Evolutionary conservation across 2,888 invertebrate species (phyloP).

Genomic region (Drosophila neotestacea): DNA sequence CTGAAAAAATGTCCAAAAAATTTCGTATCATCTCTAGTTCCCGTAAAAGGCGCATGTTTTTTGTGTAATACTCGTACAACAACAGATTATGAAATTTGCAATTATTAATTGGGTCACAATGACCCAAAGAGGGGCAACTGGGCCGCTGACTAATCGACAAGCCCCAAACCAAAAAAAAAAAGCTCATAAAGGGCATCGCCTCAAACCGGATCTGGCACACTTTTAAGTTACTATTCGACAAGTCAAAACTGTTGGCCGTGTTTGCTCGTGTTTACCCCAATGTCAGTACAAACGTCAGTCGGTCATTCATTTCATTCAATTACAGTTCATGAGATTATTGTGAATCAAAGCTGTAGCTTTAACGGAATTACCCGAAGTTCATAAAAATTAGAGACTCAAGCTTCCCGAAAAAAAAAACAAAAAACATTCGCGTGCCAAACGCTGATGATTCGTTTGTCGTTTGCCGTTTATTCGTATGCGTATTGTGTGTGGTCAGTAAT

Average conservation of each 20-base stretch:
- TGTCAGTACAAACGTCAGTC: constrained; percentile 52
- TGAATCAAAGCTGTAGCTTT: constrained; percentile 49
- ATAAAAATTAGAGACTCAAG: constrained; percentile 61
- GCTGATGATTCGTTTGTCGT: constrained; percentile 22
- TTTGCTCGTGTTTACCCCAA: constrained; percentile 55
- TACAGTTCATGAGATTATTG: constrained; percentile 28
- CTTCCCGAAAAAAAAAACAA: neutral
- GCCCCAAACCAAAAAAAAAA: neutral
- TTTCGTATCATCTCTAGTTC: constrained; percentile 52
- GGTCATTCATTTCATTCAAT: constrained; percentile 42
- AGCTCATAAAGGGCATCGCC: constrained; percentile 47
- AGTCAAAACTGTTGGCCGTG: constrained; percentile 22
- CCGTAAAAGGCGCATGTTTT: constrained; percentile 63
- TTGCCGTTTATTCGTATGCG: constrained; percentile 22
- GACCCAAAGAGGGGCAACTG: constrained; percentile 49
- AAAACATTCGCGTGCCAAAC: constrained; percentile 44
- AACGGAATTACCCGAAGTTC: constrained; percentile 78
- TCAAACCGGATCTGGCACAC: constrained; percentile 66
- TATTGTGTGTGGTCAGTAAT: constrained; percentile 66
- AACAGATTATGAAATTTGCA: constrained; percentile 66
- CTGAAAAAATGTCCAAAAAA: constrained; percentile 43
- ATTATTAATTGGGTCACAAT: constrained; percentile 73
- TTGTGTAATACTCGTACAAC: constrained; percentile 35
- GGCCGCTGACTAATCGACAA: constrained; percentile 43
- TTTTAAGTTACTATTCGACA: neutral